Percentiles rank a stretch among this genome's conserved stretches.
These are phyloP conservation scores for Hedychridium roseum DNA, from an alignment of 2,888 invertebrate species.

Conservation along the genomic window DNA sequence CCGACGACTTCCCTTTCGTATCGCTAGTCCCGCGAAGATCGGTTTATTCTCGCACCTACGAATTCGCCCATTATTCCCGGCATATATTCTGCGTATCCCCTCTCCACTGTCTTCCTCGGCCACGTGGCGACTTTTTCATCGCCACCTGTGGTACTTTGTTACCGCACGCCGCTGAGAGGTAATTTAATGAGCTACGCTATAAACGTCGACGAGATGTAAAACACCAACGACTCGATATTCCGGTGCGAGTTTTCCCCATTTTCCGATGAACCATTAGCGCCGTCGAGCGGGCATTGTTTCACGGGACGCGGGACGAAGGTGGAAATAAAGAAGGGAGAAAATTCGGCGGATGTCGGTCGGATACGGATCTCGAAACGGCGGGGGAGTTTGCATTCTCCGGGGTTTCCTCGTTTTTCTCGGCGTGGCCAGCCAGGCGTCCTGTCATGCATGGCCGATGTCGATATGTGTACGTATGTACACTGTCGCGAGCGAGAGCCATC, in stretches of 20 bases:
- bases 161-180: no score
- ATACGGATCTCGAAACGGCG: conserved; percentile 27
- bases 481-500: conserved; percentile 44
- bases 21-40: conserved; percentile 19
- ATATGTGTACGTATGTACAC: conserved; percentile 51
- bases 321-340: conserved; percentile 11
- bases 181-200: no score
- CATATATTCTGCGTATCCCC: no score
- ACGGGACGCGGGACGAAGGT: neutral
- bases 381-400: conserved; percentile 29
- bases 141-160: no score
- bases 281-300: neutral
- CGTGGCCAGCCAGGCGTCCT: conserved; percentile 61
- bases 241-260: no score
- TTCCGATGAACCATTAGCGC: no score
- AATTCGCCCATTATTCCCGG: conserved; percentile 19
- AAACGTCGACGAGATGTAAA: no score
- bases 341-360: neutral
- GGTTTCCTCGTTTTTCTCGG: conserved; percentile 56
- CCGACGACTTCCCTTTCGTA: conserved; percentile 21
- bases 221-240: no score
- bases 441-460: conserved; percentile 60
- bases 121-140: conserved; percentile 20
- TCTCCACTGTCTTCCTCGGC: no score
- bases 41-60: conserved; percentile 25